Evolutionary conservation across 2,797 vertebrate species (phyloP), one percentile per base, ranked within the genome.

Genomic region (Dicrostonyx torquatus): DNA sequence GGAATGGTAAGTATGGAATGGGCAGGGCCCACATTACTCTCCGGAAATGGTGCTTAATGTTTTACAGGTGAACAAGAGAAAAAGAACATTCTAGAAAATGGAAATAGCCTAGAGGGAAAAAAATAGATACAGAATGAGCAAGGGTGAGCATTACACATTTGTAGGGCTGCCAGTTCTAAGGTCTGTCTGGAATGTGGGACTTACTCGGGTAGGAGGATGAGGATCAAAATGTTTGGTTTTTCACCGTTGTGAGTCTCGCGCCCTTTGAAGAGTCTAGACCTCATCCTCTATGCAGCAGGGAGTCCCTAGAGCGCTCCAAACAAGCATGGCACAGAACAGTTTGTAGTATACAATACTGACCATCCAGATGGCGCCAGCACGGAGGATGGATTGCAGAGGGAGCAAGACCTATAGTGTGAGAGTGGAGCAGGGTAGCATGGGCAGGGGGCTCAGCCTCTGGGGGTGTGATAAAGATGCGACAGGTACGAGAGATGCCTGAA

Each of bases 51-150:
- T 55, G 17, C 45, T 75, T 53, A 62, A 22, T 73, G 9, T 66
- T 85, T 90, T 86, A 64, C 31, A 73, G 37, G 18, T 60, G 12
- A 50, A 73, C 13, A 77, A 34, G 62, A 83, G 22, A 5, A 82
- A n/a, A 40, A 94, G 60, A 86, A 48, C 8, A 58, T 79, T 89
- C 84, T 94, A 73, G 88, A 93, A 92, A 94, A 78, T 70, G 9
- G 88, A 91, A 50, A 84, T n/a, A 60, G 7, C 31, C 50, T 75
- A 4, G 50, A 72, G 7, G 31, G 50, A 26, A 14, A 15, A 53
- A 93, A 68, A 14, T 20, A 79, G 70, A 26, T 34, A 7, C 68
- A 18, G 40, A 17, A 6, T 85, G 89, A 84, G 18, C 43, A 62
- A 15, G 37, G 20, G 5, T 89, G 88, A 83, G 14, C 55, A 10